phyloP scores from a whole-genome alignment of 2,113 vertebrate genomes.

The Opisthocomus hoazin region DNA sequence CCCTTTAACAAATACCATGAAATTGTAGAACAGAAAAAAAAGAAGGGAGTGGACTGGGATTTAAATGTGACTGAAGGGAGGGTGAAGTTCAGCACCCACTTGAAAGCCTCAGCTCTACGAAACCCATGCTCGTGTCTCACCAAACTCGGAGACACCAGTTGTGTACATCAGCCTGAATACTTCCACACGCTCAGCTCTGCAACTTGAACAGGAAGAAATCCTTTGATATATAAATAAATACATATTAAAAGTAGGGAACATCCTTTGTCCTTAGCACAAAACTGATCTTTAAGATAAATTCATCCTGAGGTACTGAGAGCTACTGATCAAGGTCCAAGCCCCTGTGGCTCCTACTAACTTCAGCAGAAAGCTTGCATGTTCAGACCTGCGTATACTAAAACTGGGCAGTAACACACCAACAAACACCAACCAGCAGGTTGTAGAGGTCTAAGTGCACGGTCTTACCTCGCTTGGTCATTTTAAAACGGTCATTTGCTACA shows the following conservation, averaged over 20 bases:
- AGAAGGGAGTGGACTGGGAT: neutral
- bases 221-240: neutral
- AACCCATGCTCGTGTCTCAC: neutral
- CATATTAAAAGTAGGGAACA: neutral
- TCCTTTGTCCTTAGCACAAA: neutral
- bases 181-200: neutral
- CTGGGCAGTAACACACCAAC: neutral
- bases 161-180: neutral
- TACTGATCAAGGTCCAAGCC: neutral
- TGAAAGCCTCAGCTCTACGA: neutral
- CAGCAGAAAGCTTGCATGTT: neutral
- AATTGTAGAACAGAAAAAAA: neutral
- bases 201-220: neutral
- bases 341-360: neutral
- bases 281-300: neutral
- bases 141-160: neutral
- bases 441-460: neutral
- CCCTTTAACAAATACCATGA: neutral
- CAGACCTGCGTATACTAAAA: neutral
- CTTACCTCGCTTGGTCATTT: neutral
- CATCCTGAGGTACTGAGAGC: neutral
- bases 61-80: neutral
- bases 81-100: neutral
- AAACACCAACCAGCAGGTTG: neutral
- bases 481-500: neutral